Evolutionary conservation across 2,888 invertebrate species (phyloP).

Genomic region (Psylliodes chrysocephalus): DNA sequence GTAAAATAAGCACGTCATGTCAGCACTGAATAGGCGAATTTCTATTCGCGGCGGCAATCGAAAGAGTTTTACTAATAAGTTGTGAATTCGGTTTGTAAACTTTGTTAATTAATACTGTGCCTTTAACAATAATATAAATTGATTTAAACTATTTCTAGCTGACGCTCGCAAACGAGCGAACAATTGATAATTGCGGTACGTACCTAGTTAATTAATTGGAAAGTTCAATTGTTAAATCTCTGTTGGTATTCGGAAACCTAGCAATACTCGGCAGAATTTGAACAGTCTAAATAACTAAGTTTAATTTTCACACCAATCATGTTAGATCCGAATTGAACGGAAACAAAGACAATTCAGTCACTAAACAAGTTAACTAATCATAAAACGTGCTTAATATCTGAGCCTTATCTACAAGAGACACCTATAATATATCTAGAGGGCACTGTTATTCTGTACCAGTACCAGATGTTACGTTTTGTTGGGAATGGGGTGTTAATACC

Average conservation of each 20-base stretch:
- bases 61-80: constrained; percentile 41
- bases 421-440: no score
- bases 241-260: constrained; percentile 59
- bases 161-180: not conserved
- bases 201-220: no score
- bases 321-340: no score
- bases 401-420: no score
- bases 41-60: constrained; percentile 34
- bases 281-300: no score
- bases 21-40: constrained; percentile 35
- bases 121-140: constrained; percentile 13
- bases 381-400: no score
- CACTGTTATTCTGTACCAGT: no score
- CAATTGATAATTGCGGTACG: not conserved
- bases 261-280: constrained; percentile 60
- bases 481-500: no score
- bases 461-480: no score
- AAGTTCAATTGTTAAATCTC: constrained; percentile 17
- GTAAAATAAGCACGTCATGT: constrained; percentile 40
- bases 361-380: no score
- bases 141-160: not conserved
- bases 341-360: no score
- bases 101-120: constrained; percentile 41
- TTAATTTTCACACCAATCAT: no score
- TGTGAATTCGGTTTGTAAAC: constrained; percentile 35